Evolutionary conservation across 2,888 invertebrate genomes (phyloP), one percentile per base, ranked within the genome.

Genomic region (Argynnis bischoffii): DNA sequence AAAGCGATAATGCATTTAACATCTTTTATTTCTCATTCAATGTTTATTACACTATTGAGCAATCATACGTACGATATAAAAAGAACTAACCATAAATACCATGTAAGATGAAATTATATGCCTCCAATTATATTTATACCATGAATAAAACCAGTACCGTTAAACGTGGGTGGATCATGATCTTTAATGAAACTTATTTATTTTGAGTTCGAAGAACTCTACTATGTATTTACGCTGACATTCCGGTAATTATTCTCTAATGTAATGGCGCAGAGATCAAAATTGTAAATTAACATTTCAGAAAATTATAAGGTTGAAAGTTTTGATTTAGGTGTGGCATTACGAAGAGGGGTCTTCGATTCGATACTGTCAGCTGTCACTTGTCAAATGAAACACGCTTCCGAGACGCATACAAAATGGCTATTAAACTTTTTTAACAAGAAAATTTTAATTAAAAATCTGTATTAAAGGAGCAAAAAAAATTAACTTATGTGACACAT

Each of bases 101-200:
- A 66, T 66, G 66, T 61, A 66, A 66, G 66, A 66, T 48, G 35
- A 66, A 66, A 66, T 66, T 66, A 66, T 66, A 60, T 66, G 55
- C 60, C 48, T 60, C 35, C 65, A 53, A 59, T 66, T 35, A 50
- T 55, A 66, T 66, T 68, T 68, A 57, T 65, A 47, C 57, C 63
- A 65, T 57, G 70, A 70, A 65, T 68, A 77, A 80, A 78, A 79
- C 78, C 70, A 55, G 59, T 75, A 74, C 81, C 79, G 80, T 80
- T 81, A 78, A 72, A 66, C 61, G 74, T 82, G 81, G 81, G 82
- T 73, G 79, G 78, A 74, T 66, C 75, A 69, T 79, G 79, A 72
- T 73, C 74, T 75, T 76, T 75, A 72, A 76, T 76, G 74, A 77
- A 77, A 77, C 77, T 74, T 73, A 77, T 75, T 69, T 73, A 76